phyloP scores from a whole-genome alignment of 2,113 vertebrate genomes.

The Myxocyprinus asiaticus region DNA sequence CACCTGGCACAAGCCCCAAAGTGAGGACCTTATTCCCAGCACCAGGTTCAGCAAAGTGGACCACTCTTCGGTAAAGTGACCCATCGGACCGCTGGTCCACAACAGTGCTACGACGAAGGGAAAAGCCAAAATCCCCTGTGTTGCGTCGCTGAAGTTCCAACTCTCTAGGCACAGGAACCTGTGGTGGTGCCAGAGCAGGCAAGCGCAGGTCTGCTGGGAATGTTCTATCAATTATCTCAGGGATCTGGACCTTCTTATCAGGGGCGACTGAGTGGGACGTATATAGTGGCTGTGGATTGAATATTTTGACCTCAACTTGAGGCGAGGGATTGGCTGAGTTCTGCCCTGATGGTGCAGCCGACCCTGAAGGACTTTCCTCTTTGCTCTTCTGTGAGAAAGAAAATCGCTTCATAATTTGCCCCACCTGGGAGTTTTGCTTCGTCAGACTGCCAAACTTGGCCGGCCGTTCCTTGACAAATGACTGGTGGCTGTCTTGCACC shows the following conservation, averaged over 20 bases:
- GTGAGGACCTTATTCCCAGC: slow-evolving; percentile 86
- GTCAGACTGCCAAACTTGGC: slow-evolving; percentile 86
- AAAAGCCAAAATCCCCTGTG: slow-evolving; percentile 96
- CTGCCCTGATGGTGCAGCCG: slow-evolving; percentile 77
- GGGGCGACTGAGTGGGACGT: slow-evolving; percentile 49
- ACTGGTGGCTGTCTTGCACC: slow-evolving; percentile 68
- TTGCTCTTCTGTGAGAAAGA: slow-evolving; percentile 82
- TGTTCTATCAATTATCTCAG: slow-evolving; percentile 80
- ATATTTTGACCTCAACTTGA: slow-evolving; percentile 75
- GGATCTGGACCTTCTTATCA: slow-evolving; percentile 65
- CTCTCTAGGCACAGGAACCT: slow-evolving; percentile 78
- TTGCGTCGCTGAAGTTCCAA: slow-evolving; percentile 88
- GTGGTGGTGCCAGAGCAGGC: slow-evolving; percentile 76
- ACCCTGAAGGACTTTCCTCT: slow-evolving; percentile 81
- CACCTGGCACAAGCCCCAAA: slow-evolving; percentile 90
- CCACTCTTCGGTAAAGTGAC: slow-evolving; percentile 81
- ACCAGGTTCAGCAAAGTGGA: slow-evolving; percentile 94
- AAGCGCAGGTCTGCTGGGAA: slow-evolving; percentile 83
- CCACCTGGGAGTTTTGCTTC: slow-evolving; percentile 81
- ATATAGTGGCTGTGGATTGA: slow-evolving; percentile 66
- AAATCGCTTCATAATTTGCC: slow-evolving; percentile 79
- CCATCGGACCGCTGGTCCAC: slow-evolving; percentile 85
- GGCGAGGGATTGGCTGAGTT: slow-evolving; percentile 78
- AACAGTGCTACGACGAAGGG: slow-evolving; percentile 90
- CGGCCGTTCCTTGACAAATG: slow-evolving; percentile 86